Conservation (phyloP, 2,797 vertebrate genomes). For the Lacerta viridis region DNA sequence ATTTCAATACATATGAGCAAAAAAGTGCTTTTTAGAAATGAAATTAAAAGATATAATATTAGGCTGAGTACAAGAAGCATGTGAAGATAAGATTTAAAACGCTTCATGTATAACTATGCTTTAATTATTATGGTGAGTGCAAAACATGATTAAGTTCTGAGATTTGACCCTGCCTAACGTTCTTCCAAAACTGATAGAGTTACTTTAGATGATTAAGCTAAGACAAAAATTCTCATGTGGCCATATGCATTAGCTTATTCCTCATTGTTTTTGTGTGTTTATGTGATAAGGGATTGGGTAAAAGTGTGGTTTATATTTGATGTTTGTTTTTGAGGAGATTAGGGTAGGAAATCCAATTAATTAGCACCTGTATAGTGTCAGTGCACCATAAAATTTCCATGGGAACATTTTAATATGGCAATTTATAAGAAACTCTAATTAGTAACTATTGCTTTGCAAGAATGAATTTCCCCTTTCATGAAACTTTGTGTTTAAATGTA, state of each 20-base stretch:
- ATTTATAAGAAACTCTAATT: conserved; percentile 43
- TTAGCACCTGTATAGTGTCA: conserved; percentile 43
- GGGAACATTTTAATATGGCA: conserved; percentile 37
- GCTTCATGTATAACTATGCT: not conserved
- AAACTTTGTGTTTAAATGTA: conserved; percentile 40
- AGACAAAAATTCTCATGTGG: conserved; percentile 13
- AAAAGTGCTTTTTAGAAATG: not conserved
- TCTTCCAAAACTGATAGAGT: not conserved
- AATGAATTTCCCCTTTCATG: conserved; percentile 34
- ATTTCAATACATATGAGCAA: no score
- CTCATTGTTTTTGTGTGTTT: not conserved
- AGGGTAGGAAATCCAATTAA: conserved; percentile 52
- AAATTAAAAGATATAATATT: not conserved
- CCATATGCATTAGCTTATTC: not conserved
- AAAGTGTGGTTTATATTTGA: conserved; percentile 31
- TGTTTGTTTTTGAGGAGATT: conserved; percentile 49
- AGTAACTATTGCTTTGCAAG: conserved; percentile 64
- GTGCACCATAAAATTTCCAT: conserved; percentile 43
- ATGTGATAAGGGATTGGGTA: conserved; percentile 4
- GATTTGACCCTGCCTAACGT: not conserved
- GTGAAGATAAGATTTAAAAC: conserved; percentile 9
- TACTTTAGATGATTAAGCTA: conserved; percentile 27
- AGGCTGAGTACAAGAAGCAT: not conserved
- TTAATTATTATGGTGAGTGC: conserved; percentile 3
- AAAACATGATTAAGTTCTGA: conserved; percentile 8